Evolutionary conservation across 1,140 invertebrate species (phyloP).

Genomic region (Drosophila orosa): DNA sequence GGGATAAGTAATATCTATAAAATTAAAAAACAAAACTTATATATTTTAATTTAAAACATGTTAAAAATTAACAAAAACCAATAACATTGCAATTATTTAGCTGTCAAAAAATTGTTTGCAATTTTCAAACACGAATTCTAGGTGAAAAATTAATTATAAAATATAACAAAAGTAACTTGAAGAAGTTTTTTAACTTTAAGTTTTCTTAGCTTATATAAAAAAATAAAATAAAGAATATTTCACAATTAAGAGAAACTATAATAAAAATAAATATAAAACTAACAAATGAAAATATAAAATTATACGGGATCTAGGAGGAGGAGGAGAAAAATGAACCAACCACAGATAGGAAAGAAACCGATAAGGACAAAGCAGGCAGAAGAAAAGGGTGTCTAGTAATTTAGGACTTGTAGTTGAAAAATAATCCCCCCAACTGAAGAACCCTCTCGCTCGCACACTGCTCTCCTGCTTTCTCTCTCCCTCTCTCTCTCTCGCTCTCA

Average conservation of each 20-base stretch:
- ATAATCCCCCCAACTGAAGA: conserved; percentile 19
- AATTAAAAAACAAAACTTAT: too few relatives aligned
- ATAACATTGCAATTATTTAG: too few relatives aligned
- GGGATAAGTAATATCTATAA: too few relatives aligned
- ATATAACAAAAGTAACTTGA: too few relatives aligned
- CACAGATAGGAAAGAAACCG: conserved; percentile 1
- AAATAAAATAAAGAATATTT: too few relatives aligned
- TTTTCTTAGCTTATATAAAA: too few relatives aligned
- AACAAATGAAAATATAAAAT: background rate
- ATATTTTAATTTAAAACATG: too few relatives aligned
- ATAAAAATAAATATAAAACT: background rate
- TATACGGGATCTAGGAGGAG: background rate
- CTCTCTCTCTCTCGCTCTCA: background rate
- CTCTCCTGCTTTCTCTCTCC: conserved; percentile 5
- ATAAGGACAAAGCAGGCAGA: conserved; percentile 1
- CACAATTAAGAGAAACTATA: background rate
- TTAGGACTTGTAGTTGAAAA: conserved; percentile 13
- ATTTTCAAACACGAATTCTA: too few relatives aligned
- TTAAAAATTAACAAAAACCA: too few relatives aligned
- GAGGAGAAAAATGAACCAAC: conserved; percentile 1
- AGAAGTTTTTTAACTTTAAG: too few relatives aligned
- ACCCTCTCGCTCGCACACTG: conserved; percentile 18
- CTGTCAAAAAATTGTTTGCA: too few relatives aligned
- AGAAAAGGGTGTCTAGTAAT: conserved; percentile 16
- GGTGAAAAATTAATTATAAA: too few relatives aligned